Evolutionary conservation across 1,140 invertebrate genomes (phyloP), one percentile per base, ranked within the genome.

Genomic region (Cataglyphis hispanica): DNA sequence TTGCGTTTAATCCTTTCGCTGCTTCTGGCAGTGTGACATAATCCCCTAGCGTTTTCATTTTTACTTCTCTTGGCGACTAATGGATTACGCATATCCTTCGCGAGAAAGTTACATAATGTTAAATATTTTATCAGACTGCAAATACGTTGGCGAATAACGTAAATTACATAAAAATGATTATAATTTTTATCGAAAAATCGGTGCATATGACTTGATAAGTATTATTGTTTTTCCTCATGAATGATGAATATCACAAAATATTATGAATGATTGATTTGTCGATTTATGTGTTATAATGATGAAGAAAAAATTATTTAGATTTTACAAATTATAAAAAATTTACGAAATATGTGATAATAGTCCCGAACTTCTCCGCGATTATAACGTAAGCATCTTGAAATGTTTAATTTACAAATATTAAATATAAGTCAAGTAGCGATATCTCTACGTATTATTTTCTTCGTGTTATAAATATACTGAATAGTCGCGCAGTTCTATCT

Each of bases 1-100:
- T 16, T 22, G 19, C 34, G 53, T 13, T 72, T 72, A 60, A 83
- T 74, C 67, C 78, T 74, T 83, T 83, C 67, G 78, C 78, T 60
- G 53, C 78, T 81, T 40, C 77, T 70, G 78, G 46, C 77, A 10
- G 64, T 27, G 63, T 53, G 37, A 61, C 78, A 50, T 58, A 72
- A 80, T 67, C 31, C 22, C 43, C 46, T 10, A 70, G 8, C 25
- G 22, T 80, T 60, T 46, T 34, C 53, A n/a, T 22, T 22, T 70
- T 69, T n/a, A 19, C 13, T 53, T 19, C 61, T 74, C 53, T 22
- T 31, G 27, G 63, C 37, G 31, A 10, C 27, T 78, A 78, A 78
- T 37, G 67, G 37, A 19, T 63, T 25, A 53, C 11, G 31, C 34
- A n/a, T 25, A 46, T 80, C 22, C 8, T 22, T 22, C 25, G 40